These are phyloP conservation scores for Rhagologus leucostigma DNA, from an alignment of 2,113 vertebrate genomes.

Conservation along the genomic window DNA sequence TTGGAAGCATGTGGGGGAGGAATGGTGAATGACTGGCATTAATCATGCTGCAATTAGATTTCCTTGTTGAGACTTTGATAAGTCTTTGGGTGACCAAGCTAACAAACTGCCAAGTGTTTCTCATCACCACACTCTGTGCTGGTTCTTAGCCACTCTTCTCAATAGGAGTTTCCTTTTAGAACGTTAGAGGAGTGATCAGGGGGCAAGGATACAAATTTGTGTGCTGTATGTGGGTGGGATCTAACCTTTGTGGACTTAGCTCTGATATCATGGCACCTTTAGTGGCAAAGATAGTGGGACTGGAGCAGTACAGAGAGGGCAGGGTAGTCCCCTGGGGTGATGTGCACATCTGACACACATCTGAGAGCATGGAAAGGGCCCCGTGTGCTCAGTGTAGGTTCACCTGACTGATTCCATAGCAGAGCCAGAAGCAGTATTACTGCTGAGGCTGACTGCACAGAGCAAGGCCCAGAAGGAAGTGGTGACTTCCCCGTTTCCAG, in stretches of 20 bases:
- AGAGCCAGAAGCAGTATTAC: rapidly evolving
- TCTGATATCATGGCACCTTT: neutral
- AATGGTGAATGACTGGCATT: neutral
- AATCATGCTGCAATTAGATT: neutral
- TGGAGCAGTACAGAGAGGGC: neutral
- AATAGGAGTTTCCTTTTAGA: neutral
- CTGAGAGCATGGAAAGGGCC: neutral
- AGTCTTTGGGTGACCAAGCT: neutral
- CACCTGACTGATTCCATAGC: neutral
- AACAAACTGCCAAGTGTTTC: neutral
- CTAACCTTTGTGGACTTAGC: rapidly evolving
- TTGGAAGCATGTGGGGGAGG: neutral
- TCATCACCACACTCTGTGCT: neutral
- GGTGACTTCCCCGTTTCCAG: neutral
- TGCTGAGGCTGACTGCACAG: neutral
- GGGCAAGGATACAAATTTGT: neutral
- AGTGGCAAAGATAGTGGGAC: neutral
- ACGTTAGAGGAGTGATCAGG: neutral
- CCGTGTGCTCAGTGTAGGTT: neutral
- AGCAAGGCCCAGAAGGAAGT: neutral
- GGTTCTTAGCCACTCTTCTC: neutral
- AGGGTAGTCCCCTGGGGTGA: neutral
- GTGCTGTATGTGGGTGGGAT: neutral
- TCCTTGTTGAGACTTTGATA: neutral
- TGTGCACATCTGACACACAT: neutral